phyloP scores from a whole-genome alignment of 2,888 invertebrate species.

The Dasysyrphus albostriatus region DNA sequence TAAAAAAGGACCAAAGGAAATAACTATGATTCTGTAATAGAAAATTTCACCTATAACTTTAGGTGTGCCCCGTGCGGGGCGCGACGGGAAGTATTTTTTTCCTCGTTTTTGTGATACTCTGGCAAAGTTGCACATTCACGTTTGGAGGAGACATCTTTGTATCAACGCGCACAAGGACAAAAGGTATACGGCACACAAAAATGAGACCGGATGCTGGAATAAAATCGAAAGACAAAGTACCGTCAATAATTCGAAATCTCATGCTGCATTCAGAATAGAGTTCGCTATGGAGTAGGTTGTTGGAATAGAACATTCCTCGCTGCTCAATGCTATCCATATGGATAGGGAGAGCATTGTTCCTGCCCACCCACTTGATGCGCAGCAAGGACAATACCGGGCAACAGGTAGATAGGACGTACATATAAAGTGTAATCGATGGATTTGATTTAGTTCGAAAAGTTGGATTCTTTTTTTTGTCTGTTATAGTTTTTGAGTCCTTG shows the following conservation, averaged over 20 bases:
- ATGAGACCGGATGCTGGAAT: conserved; percentile 63
- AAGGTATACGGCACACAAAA: conserved; percentile 32
- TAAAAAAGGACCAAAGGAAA: neutral
- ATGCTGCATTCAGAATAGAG: conserved; percentile 30
- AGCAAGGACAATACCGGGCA: conserved; percentile 37
- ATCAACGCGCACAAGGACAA: conserved; percentile 33
- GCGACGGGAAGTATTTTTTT: conserved; percentile 15
- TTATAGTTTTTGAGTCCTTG: conserved; percentile 6
- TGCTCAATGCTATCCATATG: conserved; percentile 24
- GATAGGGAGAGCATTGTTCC: neutral
- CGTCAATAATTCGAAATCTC: conserved; percentile 58
- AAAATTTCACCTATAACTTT: conserved; percentile 50
- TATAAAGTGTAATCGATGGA: conserved; percentile 58
- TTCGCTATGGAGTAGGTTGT: neutral
- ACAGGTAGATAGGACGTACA: conserved; percentile 46
- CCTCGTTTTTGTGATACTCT: conserved; percentile 37
- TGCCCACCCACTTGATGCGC: conserved; percentile 57
- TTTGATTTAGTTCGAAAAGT: conserved; percentile 59
- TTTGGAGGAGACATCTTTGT: conserved; percentile 19
- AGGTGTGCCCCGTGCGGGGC: neutral
- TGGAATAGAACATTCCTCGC: conserved; percentile 6
- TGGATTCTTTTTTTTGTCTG: neutral
- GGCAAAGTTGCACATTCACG: conserved; percentile 60
- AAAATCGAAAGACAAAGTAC: conserved; percentile 72
- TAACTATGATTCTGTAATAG: conserved; percentile 54